Percentiles rank a stretch among this genome's conserved stretches.
These are phyloP conservation scores for Cyrtonyx montezumae DNA, from an alignment of 2,113 vertebrate species.

Conservation along the genomic window DNA sequence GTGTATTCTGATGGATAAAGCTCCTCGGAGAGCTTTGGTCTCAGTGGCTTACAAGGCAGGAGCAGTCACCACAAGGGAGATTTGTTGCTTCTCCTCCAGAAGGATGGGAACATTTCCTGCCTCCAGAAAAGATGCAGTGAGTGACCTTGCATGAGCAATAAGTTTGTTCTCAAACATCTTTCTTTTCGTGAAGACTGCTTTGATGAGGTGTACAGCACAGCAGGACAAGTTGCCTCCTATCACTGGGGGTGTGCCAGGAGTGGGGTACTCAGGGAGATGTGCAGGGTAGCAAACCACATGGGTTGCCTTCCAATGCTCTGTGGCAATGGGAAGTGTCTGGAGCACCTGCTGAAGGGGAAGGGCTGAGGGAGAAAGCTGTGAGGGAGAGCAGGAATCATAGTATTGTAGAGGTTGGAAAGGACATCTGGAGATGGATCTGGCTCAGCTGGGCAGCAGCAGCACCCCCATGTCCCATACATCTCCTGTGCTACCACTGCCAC, in stretches of 20 bases:
- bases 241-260: neutral
- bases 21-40: neutral
- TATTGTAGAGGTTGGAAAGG: neutral
- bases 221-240: neutral
- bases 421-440: no score
- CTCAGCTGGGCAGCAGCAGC: neutral
- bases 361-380: neutral
- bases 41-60: neutral
- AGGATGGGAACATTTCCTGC: neutral
- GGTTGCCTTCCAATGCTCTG: neutral
- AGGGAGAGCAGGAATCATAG: neutral
- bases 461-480: neutral
- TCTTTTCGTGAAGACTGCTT: neutral
- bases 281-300: neutral
- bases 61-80: neutral
- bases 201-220: neutral
- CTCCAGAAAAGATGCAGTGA: neutral
- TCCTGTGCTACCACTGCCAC: neutral
- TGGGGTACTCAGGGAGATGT: accelerated
- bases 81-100: neutral
- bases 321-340: neutral
- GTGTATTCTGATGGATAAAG: neutral
- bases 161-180: neutral
- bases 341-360: neutral
- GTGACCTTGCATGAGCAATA: neutral